A percentile compares a stretch with the other conserved stretches of the same genome.
phyloP scores from a whole-genome alignment of 1,140 invertebrate genomes.

The Tribolium madens region DNA sequence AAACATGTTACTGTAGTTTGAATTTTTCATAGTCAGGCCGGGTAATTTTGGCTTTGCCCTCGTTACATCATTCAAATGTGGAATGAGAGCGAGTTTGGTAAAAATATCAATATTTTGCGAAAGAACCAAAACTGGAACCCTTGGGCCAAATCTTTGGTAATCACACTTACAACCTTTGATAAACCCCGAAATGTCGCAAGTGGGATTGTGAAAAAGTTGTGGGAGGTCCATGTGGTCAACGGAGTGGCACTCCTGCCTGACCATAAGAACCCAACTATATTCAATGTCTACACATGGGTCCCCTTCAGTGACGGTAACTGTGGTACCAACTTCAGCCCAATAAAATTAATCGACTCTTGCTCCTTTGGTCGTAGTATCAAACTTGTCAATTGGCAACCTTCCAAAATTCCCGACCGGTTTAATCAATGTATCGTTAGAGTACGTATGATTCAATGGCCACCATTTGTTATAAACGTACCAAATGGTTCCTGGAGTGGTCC shows the following conservation, averaged over 20 bases:
- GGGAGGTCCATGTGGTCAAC: conserved; percentile 36
- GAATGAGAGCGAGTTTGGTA: neutral
- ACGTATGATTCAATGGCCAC: conserved; percentile 45
- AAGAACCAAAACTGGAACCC: conserved; percentile 49
- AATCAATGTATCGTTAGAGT: conserved; percentile 52
- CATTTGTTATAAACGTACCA: conserved; percentile 45
- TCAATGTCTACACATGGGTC: conserved; percentile 50
- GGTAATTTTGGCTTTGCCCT: too few relatives aligned
- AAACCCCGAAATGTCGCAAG: neutral
- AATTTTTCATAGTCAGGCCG: too few relatives aligned
- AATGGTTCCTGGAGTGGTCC: conserved; percentile 20
- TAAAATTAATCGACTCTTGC: conserved; percentile 45
- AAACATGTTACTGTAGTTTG: too few relatives aligned
- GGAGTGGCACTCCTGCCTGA: conserved; percentile 28
- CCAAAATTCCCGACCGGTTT: conserved; percentile 53
- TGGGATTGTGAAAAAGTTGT: conserved; percentile 36
- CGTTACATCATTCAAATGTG: conserved; percentile 49
- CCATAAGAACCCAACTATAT: neutral
- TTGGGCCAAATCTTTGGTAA: conserved; percentile 49
- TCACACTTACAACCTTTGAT: conserved; percentile 29
- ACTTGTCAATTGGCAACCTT: conserved; percentile 33
- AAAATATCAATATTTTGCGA: conserved; percentile 33
- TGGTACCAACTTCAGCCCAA: conserved; percentile 36
- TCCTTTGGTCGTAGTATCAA: conserved; percentile 35
- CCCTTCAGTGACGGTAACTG: conserved; percentile 50